Percentiles rank a stretch among this genome's conserved stretches.
Conservation (phyloP, 2,797 vertebrate species). For the Sternotherus odoratus region DNA sequence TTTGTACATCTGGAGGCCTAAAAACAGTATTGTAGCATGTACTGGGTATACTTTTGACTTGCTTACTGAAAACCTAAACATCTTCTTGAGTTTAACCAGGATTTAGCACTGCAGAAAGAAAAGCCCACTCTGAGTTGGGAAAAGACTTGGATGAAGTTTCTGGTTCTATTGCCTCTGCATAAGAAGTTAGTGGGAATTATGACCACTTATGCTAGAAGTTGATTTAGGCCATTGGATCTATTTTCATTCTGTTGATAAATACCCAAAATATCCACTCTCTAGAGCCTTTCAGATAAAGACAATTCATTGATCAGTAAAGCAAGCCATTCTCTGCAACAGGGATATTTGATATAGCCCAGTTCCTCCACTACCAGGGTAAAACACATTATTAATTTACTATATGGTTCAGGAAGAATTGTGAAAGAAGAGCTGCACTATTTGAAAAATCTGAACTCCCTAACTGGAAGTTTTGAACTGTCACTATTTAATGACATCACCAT, state of each 20-base stretch:
- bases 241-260: constrained; percentile 48
- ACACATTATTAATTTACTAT: neutral
- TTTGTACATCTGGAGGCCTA: neutral
- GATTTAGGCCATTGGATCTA: constrained; percentile 26
- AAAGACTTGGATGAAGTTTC: no score
- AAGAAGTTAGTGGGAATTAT: neutral
- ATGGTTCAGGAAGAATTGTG: neutral
- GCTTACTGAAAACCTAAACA: neutral
- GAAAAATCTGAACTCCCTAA: neutral
- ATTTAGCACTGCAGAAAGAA: no score
- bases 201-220: neutral
- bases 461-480: constrained; percentile 21
- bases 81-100: constrained; percentile 21
- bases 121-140: no score
- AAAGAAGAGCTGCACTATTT: neutral
- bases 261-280: constrained; percentile 15
- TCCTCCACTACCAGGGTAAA: neutral
- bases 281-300: neutral
- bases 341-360: neutral
- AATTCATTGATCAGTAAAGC: constrained; percentile 14
- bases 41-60: neutral
- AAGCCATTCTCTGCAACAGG: neutral
- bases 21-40: neutral
- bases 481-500: neutral
- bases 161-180: no score